Conservation (phyloP, 2,113 vertebrate species). For the Labrus mixtus region DNA sequence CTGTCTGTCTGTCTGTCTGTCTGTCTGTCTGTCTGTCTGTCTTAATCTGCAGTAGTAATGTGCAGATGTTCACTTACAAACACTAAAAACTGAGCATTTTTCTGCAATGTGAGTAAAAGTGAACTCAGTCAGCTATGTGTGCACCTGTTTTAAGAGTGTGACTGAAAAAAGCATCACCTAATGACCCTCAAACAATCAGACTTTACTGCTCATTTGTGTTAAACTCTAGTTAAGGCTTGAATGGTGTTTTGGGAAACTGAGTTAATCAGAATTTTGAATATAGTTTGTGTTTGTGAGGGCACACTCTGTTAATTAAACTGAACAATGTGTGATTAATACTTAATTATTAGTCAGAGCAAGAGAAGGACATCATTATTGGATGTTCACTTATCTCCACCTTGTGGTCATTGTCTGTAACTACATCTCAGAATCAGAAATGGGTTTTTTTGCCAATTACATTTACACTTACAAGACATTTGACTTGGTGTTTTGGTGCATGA, state of each 20-base stretch:
- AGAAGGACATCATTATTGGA: slow-evolving; percentile 7
- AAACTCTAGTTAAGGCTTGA: slow-evolving; percentile 21
- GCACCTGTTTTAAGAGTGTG: slow-evolving; percentile 11
- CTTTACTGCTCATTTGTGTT: background rate
- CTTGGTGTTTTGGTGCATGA: too few species aligned
- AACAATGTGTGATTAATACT: slow-evolving; percentile 7
- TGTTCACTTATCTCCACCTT: slow-evolving; percentile 56
- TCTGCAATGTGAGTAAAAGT: background rate
- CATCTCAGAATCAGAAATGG: background rate
- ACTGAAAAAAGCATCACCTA: slow-evolving; percentile 1
- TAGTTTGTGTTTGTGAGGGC: slow-evolving; percentile 30
- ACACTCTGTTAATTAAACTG: slow-evolving; percentile 30
- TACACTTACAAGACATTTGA: too few species aligned
- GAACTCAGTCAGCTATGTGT: slow-evolving; percentile 32
- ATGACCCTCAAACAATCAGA: slow-evolving; percentile 16
- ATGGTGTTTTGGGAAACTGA: slow-evolving; percentile 25
- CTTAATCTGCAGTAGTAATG: background rate
- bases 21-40: too few species aligned
- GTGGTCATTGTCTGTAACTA: background rate
- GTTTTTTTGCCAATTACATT: too few species aligned
- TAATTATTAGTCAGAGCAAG: background rate
- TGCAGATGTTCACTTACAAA: background rate
- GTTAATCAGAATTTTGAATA: slow-evolving; percentile 19
- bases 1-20: too few species aligned
- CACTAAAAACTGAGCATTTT: background rate